Evolutionary conservation across 2,113 vertebrate species (phyloP).

Genomic region (Dromaius novaehollandiae): DNA sequence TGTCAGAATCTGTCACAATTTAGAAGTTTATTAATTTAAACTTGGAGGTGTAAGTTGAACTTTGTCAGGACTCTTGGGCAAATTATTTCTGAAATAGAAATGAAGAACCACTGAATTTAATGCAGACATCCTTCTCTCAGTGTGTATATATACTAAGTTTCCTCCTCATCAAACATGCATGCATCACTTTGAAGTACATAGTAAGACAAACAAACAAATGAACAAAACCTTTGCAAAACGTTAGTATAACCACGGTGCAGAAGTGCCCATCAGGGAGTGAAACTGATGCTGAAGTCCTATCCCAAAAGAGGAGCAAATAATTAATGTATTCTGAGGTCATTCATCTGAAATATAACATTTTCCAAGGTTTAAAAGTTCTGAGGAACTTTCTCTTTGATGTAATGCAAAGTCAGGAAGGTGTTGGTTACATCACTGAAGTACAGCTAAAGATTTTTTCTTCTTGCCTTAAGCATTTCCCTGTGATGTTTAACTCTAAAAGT

Average conservation of each 20-base stretch:
- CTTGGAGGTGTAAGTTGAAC: not conserved
- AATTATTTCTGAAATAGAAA: not conserved
- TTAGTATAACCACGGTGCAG: not conserved
- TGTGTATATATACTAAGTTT: no score
- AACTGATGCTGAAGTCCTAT: not conserved
- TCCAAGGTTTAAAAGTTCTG: not conserved
- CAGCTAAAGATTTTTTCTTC: not conserved
- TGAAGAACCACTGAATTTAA: not conserved
- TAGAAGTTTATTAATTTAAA: not conserved
- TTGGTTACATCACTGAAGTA: not conserved
- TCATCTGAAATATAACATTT: not conserved
- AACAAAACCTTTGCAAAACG: not conserved
- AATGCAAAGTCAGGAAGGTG: not conserved
- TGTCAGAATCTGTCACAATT: not conserved
- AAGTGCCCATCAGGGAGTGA: not conserved
- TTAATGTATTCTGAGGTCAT: not conserved
- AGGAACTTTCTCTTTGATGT: not conserved
- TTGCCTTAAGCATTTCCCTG: not conserved
- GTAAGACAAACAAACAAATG: not conserved
- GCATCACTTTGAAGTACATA: not conserved
- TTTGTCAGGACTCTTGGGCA: not conserved
- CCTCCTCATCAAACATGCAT: not conserved
- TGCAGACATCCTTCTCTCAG: accelerated
- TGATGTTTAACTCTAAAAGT: conserved; percentile 7
- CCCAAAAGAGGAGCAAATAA: not conserved